phyloP scores from a whole-genome alignment of 2,888 invertebrate species.

The Nasonovia ribisnigri region DNA sequence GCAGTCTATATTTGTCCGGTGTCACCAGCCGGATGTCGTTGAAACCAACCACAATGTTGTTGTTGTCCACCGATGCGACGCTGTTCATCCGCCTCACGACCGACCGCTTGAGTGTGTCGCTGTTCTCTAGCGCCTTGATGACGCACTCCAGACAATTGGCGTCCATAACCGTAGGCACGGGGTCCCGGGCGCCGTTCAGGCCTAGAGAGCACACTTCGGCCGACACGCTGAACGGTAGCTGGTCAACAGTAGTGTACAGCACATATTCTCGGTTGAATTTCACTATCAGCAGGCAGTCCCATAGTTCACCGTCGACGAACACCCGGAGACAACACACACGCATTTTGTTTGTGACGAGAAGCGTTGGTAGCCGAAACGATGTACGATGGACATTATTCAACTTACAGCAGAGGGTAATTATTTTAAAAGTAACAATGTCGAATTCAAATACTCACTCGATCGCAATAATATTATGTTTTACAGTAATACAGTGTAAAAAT shows the following conservation, averaged over 20 bases:
- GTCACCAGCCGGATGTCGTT: conserved; percentile 2
- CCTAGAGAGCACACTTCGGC: conserved; percentile 4
- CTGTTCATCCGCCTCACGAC: background rate
- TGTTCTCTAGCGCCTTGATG: conserved; percentile 34
- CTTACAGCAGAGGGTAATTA: background rate
- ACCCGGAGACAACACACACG: conserved; percentile 45
- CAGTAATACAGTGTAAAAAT: background rate
- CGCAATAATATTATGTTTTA: background rate
- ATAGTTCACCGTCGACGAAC: conserved; percentile 48
- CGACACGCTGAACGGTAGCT: background rate
- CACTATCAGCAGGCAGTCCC: conserved; percentile 48
- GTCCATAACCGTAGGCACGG: background rate
- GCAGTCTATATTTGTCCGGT: conserved; percentile 18
- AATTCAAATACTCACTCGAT: background rate
- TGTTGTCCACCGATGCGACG: background rate
- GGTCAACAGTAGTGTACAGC: conserved; percentile 41
- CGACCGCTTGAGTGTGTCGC: background rate
- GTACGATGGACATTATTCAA: conserved; percentile 1
- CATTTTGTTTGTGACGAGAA: conserved; percentile 17
- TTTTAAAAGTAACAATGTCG: background rate
- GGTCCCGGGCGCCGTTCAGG: background rate
- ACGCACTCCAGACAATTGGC: conserved; percentile 39
- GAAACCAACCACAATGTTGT: background rate
- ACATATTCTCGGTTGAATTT: conserved; percentile 29
- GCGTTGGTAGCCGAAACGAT: background rate